phyloP scores from a whole-genome alignment of 1,140 invertebrate species.

The Ephestia elutella region DNA sequence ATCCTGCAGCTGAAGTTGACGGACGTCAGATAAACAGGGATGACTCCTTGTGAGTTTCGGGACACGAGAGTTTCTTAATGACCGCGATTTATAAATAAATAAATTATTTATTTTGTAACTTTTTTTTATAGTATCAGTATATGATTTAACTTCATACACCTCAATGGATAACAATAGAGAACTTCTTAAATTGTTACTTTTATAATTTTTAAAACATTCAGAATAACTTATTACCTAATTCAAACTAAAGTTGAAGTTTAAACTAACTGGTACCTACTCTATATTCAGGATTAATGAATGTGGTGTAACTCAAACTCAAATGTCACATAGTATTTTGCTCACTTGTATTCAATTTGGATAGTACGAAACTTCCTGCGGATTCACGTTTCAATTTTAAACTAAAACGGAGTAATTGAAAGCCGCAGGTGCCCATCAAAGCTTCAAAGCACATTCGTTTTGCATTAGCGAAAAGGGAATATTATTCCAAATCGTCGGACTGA shows the following conservation, averaged over 20 bases:
- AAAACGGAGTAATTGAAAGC: constrained; percentile 24
- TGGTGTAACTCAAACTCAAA: neutral
- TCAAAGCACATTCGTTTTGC: constrained; percentile 14
- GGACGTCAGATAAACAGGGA: constrained; percentile 20
- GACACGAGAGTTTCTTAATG: too few relatives aligned
- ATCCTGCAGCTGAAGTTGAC: constrained; percentile 23
- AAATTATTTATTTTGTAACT: too few relatives aligned
- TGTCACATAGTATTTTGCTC: neutral
- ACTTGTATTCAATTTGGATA: neutral
- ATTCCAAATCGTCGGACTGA: constrained; percentile 19
- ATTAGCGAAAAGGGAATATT: constrained; percentile 27
- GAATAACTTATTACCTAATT: too few relatives aligned
- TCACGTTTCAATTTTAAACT: constrained; percentile 17
- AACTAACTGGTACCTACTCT: too few relatives aligned
- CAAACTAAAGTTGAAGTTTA: too few relatives aligned
- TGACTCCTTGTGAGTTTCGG: neutral
- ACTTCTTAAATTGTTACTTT: too few relatives aligned
- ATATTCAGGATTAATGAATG: too few relatives aligned
- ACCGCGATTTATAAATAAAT: too few relatives aligned
- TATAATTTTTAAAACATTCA: too few relatives aligned
- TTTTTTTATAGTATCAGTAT: too few relatives aligned
- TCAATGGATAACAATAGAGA: too few relatives aligned
- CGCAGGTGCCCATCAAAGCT: constrained; percentile 25
- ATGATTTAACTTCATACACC: too few relatives aligned
- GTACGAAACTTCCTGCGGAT: neutral